Evolutionary conservation across 2,113 vertebrate species (phyloP), one percentile per base, ranked within the genome.

Genomic region (Melozone crissalis): DNA sequence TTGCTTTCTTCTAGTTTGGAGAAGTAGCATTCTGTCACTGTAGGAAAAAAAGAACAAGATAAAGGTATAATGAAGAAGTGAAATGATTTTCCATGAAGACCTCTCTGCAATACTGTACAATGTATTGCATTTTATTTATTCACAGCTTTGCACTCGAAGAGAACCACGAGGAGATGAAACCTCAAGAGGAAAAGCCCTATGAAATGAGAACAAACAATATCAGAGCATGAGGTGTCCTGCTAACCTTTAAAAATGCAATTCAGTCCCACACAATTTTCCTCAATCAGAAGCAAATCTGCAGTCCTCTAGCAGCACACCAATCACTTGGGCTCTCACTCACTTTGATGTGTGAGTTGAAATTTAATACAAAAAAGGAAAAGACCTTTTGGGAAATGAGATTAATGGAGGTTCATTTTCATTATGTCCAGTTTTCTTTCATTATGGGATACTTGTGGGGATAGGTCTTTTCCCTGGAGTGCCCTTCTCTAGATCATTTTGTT

Each of bases 121-220:
- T 0, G 2, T 73, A 57, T 73, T 74, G 51, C 65, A 30, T 69
- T 91, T 31, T 77, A 77, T 80, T 90, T 93, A 46, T 90, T 94
- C 75, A 90, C n/a, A 76, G 58, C 33, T 94, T 93, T 96, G 75
- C 55, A 30, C 47, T 77, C 9, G 2, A 15, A 83, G 63, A 58
- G 73, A 88, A 30, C 78, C 62, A 18, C 21, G 35, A 43, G 75
- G 41, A 54, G 19, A 39, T 73, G 52, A 84, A 94, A 46, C 28
- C 35, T 74, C 15, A 19, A 47, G 72, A 80, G 55, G 62, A 88
- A 43, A 77, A 92, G n/a, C 52, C 16, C 30, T 24, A 5, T 39
- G 67, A 90, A 94, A 92, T 77, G 39, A 86, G 91, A 88, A 44
- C 54, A 76, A 86, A 88, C 82, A 65, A 15, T 94, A 80, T 43